These are phyloP conservation scores for Caenorhabditis angaria DNA, from an alignment of 2,888 invertebrate genomes.

Conservation along the genomic window DNA sequence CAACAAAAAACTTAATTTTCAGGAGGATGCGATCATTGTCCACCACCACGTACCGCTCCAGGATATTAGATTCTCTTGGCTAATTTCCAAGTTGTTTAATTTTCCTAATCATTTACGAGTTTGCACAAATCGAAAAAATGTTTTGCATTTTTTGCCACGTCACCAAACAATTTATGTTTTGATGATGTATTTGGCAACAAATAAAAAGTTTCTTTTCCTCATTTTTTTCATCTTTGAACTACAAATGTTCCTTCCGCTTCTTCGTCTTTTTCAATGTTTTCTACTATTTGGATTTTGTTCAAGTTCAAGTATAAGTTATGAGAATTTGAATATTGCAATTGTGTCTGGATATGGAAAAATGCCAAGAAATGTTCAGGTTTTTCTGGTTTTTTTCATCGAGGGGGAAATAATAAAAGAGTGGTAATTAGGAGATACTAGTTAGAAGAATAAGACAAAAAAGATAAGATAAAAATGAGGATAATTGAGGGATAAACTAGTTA, in stretches of 20 bases:
- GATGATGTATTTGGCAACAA: slow-evolving; percentile 7
- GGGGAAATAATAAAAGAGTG: background rate
- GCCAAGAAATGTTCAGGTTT: background rate
- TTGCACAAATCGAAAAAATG: no score
- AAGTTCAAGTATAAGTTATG: background rate
- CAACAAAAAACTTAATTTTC: background rate
- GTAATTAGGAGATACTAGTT: background rate
- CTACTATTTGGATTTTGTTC: background rate
- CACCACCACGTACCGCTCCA: slow-evolving; percentile 64
- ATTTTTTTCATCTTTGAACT: slow-evolving; percentile 11
- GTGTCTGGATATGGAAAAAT: background rate
- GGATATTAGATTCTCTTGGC: no score
- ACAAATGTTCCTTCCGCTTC: slow-evolving; percentile 5
- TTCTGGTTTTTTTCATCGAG: background rate
- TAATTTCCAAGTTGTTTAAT: no score
- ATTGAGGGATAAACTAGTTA: background rate
- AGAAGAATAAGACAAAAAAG: background rate
- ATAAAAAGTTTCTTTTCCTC: background rate
- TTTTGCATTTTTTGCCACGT: background rate
- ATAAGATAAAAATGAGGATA: background rate
- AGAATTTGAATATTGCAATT: slow-evolving; percentile 3
- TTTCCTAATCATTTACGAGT: slow-evolving; percentile 45
- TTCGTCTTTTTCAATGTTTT: background rate
- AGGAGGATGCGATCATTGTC: slow-evolving; percentile 63
- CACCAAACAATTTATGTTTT: background rate